These are phyloP conservation scores for Gambusia affinis DNA, from an alignment of 2,113 vertebrate species.

Conservation along the genomic window DNA sequence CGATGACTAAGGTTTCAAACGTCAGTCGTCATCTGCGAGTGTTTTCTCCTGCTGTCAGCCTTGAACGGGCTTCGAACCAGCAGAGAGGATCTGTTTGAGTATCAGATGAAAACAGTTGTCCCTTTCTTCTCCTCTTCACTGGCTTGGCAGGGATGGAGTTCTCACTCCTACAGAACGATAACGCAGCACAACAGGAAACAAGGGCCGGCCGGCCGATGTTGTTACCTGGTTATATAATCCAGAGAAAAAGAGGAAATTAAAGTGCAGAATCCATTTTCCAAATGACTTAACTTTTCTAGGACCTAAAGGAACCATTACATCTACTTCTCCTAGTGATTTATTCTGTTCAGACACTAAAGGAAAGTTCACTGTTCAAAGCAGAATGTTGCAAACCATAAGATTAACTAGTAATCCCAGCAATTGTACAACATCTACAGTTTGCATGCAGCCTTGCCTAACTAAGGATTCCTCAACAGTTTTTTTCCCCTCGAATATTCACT, in stretches of 20 bases:
- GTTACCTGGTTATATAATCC: conserved; percentile 25
- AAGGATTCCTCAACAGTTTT: not conserved
- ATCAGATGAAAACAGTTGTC: conserved; percentile 8
- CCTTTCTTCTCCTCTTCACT: conserved; percentile 1
- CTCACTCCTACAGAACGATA: conserved; percentile 9
- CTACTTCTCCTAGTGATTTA: not conserved
- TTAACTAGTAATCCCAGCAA: not conserved
- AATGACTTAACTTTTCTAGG: not conserved
- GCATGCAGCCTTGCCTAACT: not conserved
- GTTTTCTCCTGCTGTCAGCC: conserved; percentile 53
- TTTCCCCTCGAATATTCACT: not conserved
- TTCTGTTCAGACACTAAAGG: too few relatives aligned
- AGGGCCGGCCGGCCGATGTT: not conserved
- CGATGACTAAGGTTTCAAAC: conserved; percentile 49
- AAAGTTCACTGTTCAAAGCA: not conserved
- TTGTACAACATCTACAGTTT: not conserved
- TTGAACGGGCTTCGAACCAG: conserved; percentile 20
- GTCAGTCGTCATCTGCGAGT: conserved; percentile 45
- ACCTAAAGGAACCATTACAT: conserved; percentile 8
- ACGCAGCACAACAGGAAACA: conserved; percentile 10
- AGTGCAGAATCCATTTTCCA: conserved; percentile 1
- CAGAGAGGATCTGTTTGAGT: conserved; percentile 6
- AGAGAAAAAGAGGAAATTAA: conserved; percentile 10
- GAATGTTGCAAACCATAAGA: not conserved
- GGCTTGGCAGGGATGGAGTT: conserved; percentile 13